Percentiles rank a stretch among this genome's conserved stretches.
Conservation (phyloP, 2,797 vertebrate species). For the Eutrigla gurnardus region DNA sequence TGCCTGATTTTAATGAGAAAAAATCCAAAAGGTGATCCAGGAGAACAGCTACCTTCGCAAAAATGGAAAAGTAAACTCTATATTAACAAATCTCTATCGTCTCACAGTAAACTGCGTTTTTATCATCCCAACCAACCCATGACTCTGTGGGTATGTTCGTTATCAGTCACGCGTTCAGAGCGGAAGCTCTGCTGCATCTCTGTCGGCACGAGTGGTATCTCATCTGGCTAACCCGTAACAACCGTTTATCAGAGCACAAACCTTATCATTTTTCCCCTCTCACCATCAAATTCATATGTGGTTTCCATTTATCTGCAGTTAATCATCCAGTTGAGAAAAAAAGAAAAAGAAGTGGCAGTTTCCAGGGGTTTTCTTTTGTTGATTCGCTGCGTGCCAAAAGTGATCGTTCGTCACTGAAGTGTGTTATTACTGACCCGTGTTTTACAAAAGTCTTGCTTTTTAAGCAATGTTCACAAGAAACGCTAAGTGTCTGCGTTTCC, state of each 20-base stretch:
- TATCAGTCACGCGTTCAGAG: constrained; percentile 22
- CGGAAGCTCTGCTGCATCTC: constrained; percentile 27
- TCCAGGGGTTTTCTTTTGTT: constrained; percentile 42
- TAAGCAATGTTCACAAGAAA: constrained; percentile 51
- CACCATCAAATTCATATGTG: constrained; percentile 14
- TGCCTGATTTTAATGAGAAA: neutral
- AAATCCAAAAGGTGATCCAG: neutral
- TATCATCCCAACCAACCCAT: neutral
- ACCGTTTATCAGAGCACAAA: constrained; percentile 53
- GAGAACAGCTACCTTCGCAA: neutral
- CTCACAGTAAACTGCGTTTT: neutral
- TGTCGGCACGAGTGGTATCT: constrained; percentile 35
- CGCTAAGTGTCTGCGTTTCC: constrained; percentile 56
- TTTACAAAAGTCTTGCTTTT: constrained; percentile 63
- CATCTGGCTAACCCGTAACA: constrained; percentile 33
- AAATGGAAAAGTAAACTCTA: neutral
- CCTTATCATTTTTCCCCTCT: constrained; percentile 26
- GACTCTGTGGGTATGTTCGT: constrained; percentile 18
- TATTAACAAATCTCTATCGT: constrained; percentile 7
- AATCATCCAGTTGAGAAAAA: constrained; percentile 35
- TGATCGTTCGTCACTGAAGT: constrained; percentile 49
- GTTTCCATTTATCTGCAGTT: constrained; percentile 43
- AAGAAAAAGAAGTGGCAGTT: constrained; percentile 39
- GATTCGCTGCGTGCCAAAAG: constrained; percentile 49
- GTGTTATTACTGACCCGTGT: constrained; percentile 60